phyloP scores from a whole-genome alignment of 1,140 invertebrate genomes.

The Neodiprion pinetum region DNA sequence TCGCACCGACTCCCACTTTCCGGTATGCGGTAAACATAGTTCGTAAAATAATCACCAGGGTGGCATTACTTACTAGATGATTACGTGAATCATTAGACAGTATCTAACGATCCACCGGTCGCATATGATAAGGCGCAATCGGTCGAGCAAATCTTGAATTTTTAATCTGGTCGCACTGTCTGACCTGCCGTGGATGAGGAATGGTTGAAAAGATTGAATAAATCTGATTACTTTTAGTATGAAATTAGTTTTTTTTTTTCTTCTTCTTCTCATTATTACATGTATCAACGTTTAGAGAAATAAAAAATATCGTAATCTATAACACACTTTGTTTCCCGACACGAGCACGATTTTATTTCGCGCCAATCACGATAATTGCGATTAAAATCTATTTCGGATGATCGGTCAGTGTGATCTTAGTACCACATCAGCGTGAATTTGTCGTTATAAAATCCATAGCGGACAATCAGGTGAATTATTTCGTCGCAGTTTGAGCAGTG shows the following conservation, averaged over 20 bases:
- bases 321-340: neutral
- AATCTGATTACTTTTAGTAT: neutral
- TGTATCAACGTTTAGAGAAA: neutral
- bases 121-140: neutral
- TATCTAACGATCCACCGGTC: neutral
- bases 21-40: neutral
- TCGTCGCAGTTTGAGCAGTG: slow-evolving; percentile 42
- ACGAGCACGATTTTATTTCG: too few species aligned
- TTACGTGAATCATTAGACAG: neutral
- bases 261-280: neutral
- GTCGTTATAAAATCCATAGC: neutral
- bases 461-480: slow-evolving; percentile 28
- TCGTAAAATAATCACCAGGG: neutral
- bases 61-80: neutral
- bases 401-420: too few species aligned
- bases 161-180: too few species aligned
- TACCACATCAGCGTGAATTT: too few species aligned
- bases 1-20: neutral
- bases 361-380: too few species aligned
- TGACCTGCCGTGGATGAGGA: too few species aligned
- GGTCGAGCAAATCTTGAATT: too few species aligned
- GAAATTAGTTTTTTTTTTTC: neutral
- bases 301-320: slow-evolving; percentile 8
- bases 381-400: too few species aligned
- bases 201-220: neutral